Conservation (phyloP, 2,797 vertebrate species). For the Anableps anableps region DNA sequence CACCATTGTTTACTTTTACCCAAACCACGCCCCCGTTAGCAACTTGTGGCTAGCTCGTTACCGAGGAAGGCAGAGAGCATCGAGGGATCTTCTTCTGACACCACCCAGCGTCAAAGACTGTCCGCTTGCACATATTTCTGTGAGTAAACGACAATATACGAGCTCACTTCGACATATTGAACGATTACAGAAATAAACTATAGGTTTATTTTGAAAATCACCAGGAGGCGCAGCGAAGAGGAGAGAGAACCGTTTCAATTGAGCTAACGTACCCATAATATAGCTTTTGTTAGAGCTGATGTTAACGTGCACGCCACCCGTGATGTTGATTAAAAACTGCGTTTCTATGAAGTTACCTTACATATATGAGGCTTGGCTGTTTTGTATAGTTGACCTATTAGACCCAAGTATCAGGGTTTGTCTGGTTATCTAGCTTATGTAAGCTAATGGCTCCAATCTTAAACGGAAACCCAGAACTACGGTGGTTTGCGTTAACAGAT, state of each 20-base stretch:
- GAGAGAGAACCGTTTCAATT: conserved; percentile 27
- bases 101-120: conserved; percentile 59
- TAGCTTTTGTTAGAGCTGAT: conserved; percentile 74
- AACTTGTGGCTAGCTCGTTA: conserved; percentile 77
- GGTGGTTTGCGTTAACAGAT: conserved; percentile 36
- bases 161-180: rapidly evolving
- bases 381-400: not conserved
- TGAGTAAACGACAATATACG: conserved; percentile 50
- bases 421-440: conserved; percentile 8
- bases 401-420: not conserved
- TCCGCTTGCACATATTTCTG: conserved; percentile 54
- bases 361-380: not conserved
- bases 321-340: conserved; percentile 23
- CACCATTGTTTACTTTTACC: conserved; percentile 81
- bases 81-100: conserved; percentile 53
- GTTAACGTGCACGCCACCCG: conserved; percentile 31
- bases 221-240: conserved; percentile 15
- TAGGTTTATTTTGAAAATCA: not conserved
- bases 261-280: conserved; percentile 69
- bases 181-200: rapidly evolving
- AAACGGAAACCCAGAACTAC: conserved; percentile 30
- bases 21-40: conserved; percentile 76
- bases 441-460: conserved; percentile 35
- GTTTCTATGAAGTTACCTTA: not conserved
- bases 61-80: conserved; percentile 53